These are phyloP conservation scores for Hedya salicella DNA, from an alignment of 2,888 invertebrate species.

Conservation along the genomic window DNA sequence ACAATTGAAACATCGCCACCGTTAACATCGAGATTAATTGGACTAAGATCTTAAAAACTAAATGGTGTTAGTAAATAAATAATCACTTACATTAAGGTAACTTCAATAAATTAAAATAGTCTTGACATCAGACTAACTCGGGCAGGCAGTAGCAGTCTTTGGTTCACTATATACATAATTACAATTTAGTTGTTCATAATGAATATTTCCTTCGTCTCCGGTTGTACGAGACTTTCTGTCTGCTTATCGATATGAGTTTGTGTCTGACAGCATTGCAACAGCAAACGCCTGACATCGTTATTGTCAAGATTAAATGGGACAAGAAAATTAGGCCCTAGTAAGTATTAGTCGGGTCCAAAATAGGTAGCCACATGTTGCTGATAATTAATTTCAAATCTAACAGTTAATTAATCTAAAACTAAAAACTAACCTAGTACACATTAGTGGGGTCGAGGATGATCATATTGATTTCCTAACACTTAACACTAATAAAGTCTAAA, in stretches of 20 bases:
- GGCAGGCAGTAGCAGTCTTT: constrained; percentile 78
- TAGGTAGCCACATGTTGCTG: constrained; percentile 45
- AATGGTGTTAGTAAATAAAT: constrained; percentile 79
- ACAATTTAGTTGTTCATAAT: constrained; percentile 53
- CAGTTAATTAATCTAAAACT: constrained; percentile 20
- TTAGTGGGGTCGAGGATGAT: constrained; percentile 56
- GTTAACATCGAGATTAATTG: constrained; percentile 20
- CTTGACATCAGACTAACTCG: constrained; percentile 61
- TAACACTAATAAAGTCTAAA: constrained; percentile 51
- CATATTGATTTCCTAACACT: constrained; percentile 53
- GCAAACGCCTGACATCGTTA: constrained; percentile 42
- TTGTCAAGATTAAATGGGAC: constrained; percentile 1
- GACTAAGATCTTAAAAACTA: constrained; percentile 49
- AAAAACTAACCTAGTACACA: constrained; percentile 53
- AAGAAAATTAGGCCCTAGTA: constrained; percentile 39
- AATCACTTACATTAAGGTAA: constrained; percentile 80
- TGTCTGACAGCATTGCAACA: constrained; percentile 67
- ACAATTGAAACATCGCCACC: constrained; percentile 1
- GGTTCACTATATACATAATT: constrained; percentile 75
- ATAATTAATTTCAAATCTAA: constrained; percentile 23
- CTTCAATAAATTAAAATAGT: constrained; percentile 79
- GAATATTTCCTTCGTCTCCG: constrained; percentile 74
- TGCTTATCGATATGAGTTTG: constrained; percentile 72
- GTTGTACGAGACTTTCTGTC: constrained; percentile 74
- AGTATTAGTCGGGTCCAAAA: constrained; percentile 45